Percentiles rank a stretch among this genome's conserved stretches.
These are phyloP conservation scores for Falco rusticolus DNA, from an alignment of 2,797 vertebrate genomes.

Conservation along the genomic window DNA sequence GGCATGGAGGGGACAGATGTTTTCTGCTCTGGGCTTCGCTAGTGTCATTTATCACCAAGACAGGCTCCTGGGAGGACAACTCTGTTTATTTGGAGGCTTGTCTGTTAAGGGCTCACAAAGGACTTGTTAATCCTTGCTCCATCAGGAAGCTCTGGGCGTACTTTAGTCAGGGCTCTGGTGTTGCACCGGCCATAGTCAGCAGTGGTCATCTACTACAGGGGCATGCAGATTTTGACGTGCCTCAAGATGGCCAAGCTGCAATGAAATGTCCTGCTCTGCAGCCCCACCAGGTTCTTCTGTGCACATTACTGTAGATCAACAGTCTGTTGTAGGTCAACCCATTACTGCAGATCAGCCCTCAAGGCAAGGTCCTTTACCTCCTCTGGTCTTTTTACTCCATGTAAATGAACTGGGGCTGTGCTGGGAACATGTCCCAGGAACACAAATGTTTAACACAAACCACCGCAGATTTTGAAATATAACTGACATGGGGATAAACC, in stretches of 20 bases:
- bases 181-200: neutral
- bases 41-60: neutral
- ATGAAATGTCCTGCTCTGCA: neutral
- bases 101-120: neutral
- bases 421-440: neutral
- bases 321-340: neutral
- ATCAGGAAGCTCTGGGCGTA: neutral
- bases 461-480: neutral
- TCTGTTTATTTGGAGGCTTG: neutral
- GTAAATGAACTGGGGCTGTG: neutral
- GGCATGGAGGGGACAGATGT: rapidly evolving
- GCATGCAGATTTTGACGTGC: neutral
- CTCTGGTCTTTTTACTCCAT: neutral
- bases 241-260: neutral
- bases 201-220: neutral
- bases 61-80: too few relatives aligned
- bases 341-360: neutral
- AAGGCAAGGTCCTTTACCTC: neutral
- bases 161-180: neutral
- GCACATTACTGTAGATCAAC: neutral
- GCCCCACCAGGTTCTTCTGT: neutral
- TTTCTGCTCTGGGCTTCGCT: neutral
- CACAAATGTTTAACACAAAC: neutral
- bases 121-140: neutral
- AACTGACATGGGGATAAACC: neutral